phyloP scores from a whole-genome alignment of 2,888 invertebrate genomes.

The Lasioglossum calceatum region DNA sequence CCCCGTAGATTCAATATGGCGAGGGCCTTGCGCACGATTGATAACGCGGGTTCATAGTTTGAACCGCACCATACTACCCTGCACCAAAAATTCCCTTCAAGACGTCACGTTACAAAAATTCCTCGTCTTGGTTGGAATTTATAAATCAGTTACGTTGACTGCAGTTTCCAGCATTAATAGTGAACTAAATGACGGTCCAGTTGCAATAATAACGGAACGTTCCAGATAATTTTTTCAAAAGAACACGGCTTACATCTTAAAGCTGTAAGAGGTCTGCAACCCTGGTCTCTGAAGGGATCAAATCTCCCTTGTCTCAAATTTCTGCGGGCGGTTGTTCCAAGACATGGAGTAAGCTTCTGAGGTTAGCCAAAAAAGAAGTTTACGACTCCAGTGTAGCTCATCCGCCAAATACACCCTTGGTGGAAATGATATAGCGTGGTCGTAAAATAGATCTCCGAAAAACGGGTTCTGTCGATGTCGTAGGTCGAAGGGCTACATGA shows the following conservation, averaged over 20 bases:
- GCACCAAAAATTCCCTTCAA: too few relatives aligned
- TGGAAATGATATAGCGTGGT: conserved; percentile 4
- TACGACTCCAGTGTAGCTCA: neutral
- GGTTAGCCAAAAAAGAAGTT: conserved; percentile 7
- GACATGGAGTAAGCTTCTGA: neutral
- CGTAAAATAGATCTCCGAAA: conserved; percentile 5
- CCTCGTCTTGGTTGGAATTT: neutral
- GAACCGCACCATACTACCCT: too few relatives aligned
- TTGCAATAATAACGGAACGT: neutral
- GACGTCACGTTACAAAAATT: neutral
- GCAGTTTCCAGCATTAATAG: neutral
- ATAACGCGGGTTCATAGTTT: too few relatives aligned
- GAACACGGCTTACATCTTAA: neutral
- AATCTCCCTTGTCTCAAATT: neutral
- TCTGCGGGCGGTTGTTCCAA: neutral
- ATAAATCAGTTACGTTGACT: neutral
- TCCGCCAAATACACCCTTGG: neutral
- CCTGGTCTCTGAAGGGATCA: neutral
- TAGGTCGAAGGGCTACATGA: neutral
- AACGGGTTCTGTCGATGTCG: conserved; percentile 7
- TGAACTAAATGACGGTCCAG: neutral
- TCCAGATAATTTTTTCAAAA: neutral
- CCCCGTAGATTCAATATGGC: too few relatives aligned
- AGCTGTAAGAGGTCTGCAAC: neutral
- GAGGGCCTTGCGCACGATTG: too few relatives aligned